Base-by-base conservation (phyloP, 2,888 invertebrate genomes). In the Aphodius granarius region DNA sequence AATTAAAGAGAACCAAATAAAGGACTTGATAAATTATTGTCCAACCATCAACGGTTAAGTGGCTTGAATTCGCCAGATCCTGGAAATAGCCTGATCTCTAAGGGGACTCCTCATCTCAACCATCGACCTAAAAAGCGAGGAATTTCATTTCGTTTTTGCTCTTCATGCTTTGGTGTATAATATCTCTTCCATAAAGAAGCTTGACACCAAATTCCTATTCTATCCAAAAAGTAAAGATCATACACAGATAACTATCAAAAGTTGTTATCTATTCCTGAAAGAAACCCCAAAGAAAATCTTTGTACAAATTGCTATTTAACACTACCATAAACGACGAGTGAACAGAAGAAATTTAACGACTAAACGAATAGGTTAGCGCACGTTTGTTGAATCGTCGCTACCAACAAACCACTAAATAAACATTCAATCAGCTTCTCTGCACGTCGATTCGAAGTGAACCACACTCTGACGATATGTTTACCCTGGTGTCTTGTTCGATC, bases 1-100 rank as follows among this genome's bases (percentile, higher is more conserved):
- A 68, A 68, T 68, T 68, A 68, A 68, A 20, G 68, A 13, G 22
- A 20, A n/a, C 68, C 68, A 68, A 68, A 68, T 68, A 68, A 68
- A 68, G 68, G 68, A 68, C 21, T 21, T 68, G 20, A 22, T 68
- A 68, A 68, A 68, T 68, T 68, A 68, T 68, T 22, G 68, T 21
- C 21, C 20, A n/a, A 16, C 20, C 22, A 21, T 68, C 68, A 20
- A 65, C 68, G 18, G 68, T 20, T 68, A 43, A 43, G 43, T 43
- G 43, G 43, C 43, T 43, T 13, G 43, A 43, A 43, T 43, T 43
- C 43, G 43, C 43, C 43, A 13, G 43, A 43, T 43, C 43, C 43
- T 43, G 43, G 43, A 43, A 43, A 43, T 43, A 43, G 43, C 43
- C 43, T 13, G 43, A 43, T 13, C 43, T 43, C 43, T 43, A 43